These are phyloP conservation scores for Hirtodrosophila alboralis DNA, from an alignment of 2,888 invertebrate genomes.

Conservation along the genomic window DNA sequence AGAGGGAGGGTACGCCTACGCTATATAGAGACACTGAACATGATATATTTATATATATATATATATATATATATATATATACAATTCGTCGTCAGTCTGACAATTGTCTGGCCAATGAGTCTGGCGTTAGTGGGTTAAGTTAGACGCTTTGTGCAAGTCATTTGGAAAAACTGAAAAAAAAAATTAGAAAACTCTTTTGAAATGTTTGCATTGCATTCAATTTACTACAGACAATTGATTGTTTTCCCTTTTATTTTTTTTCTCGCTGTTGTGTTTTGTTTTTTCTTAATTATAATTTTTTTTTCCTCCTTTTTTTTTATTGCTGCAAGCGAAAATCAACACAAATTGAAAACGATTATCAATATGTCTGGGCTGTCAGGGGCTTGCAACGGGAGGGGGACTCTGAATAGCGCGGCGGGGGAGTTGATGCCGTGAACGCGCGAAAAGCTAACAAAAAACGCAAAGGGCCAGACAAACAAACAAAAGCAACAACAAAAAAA, in stretches of 20 bases:
- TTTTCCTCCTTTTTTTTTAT: no score
- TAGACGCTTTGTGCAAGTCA: constrained; percentile 49
- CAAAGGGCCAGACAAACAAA: constrained; percentile 43
- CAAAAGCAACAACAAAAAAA: constrained; percentile 32
- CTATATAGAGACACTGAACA: constrained; percentile 25
- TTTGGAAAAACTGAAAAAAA: no score
- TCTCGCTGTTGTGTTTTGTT: constrained; percentile 4
- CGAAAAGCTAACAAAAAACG: constrained; percentile 67
- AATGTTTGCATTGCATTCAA: constrained; percentile 59
- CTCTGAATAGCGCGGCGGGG: constrained; percentile 1
- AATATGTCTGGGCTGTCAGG: constrained; percentile 67
- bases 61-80: no score
- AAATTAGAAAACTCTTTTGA: constrained; percentile 18
- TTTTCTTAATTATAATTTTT: background rate
- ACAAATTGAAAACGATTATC: constrained; percentile 76
- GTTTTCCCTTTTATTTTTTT: constrained; percentile 39
- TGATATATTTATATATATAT: no score
- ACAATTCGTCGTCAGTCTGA: no score
- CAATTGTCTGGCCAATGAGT: constrained; percentile 60
- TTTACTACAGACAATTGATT: constrained; percentile 69
- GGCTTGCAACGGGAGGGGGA: background rate
- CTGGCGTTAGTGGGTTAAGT: constrained; percentile 49
- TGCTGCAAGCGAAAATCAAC: constrained; percentile 47
- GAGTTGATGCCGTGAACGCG: constrained; percentile 50
- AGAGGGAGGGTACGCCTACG: constrained; percentile 28